Percentiles rank a stretch among this genome's conserved stretches.
phyloP scores from a whole-genome alignment of 2,113 vertebrate species.

The Podarcis raffonei region DNA sequence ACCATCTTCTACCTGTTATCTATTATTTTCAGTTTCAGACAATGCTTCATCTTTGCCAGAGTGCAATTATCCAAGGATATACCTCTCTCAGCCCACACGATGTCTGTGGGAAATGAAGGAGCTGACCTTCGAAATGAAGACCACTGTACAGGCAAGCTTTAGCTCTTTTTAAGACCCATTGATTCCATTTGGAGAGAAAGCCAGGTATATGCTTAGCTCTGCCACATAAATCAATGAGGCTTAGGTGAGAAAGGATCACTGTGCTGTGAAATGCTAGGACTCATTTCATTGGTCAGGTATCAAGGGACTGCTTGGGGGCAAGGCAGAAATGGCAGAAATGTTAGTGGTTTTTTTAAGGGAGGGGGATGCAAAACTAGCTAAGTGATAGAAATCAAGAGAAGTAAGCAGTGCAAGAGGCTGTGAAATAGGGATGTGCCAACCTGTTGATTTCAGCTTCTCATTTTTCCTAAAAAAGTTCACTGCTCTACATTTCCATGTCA shows the following conservation, averaged over 20 bases:
- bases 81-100: neutral
- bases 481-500: too few relatives aligned
- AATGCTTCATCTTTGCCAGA: neutral
- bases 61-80: neutral
- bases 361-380: too few relatives aligned
- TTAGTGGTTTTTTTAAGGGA: neutral
- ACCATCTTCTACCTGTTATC: neutral
- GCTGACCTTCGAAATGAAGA: neutral
- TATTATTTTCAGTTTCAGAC: neutral
- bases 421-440: too few relatives aligned
- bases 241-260: neutral
- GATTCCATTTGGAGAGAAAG: neutral
- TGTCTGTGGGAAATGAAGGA: too few relatives aligned
- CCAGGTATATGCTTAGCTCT: neutral
- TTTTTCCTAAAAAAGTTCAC: too few relatives aligned
- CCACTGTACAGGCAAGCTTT: neutral
- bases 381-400: too few relatives aligned
- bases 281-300: neutral
- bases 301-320: neutral
- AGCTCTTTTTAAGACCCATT: neutral
- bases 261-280: neutral
- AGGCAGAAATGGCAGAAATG: neutral
- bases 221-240: neutral
- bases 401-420: too few relatives aligned
- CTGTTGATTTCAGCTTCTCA: too few relatives aligned